Evolutionary conservation across 2,797 vertebrate species (phyloP).

Genomic region (Phoebastria nigripes): DNA sequence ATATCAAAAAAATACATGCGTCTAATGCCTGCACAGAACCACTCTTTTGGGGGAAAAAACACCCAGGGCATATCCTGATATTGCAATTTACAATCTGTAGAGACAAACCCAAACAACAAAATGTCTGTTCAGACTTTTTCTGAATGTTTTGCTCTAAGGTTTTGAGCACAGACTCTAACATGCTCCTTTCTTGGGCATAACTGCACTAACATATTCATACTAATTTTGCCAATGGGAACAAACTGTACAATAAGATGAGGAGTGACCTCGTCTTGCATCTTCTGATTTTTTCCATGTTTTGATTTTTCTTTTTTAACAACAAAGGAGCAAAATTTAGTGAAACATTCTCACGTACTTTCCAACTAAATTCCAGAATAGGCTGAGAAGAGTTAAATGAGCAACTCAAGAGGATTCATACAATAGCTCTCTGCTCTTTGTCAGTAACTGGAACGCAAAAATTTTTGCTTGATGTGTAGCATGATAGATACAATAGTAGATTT

Average conservation of each 20-base stretch:
- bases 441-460: neutral
- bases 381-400: neutral
- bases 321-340: neutral
- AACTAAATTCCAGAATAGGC: neutral
- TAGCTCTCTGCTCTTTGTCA: neutral
- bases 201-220: neutral
- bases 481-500: neutral
- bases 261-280: neutral
- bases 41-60: neutral
- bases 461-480: neutral
- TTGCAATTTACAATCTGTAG: neutral
- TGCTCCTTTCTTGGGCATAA: neutral
- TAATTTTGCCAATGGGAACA: neutral
- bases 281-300: neutral
- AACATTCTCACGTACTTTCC: neutral
- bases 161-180: neutral
- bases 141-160: neutral
- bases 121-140: neutral
- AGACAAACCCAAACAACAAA: neutral
- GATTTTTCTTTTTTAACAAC: neutral
- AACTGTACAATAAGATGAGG: neutral
- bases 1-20: neutral
- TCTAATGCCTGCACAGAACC: neutral
- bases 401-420: neutral
- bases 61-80: accelerated